phyloP scores from a whole-genome alignment of 2,888 invertebrate genomes.

The Exocentrus adspersus region DNA sequence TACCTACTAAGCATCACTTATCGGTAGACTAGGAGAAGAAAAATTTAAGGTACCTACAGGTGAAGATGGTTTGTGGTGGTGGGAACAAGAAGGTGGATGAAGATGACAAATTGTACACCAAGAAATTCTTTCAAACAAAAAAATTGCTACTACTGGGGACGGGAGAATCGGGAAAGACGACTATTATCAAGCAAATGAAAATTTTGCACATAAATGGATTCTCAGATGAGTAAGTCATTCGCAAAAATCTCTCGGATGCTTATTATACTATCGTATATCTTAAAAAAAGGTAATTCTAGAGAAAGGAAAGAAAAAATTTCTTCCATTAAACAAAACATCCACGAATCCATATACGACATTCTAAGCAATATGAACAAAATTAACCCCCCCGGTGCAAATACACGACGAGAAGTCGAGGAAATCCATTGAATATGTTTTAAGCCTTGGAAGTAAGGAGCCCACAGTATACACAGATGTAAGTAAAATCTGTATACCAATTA shows the following conservation, averaged over 20 bases:
- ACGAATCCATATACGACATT: slow-evolving; percentile 79
- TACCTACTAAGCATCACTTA: not conserved
- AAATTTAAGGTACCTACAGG: no score
- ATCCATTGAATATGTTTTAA: slow-evolving; percentile 66
- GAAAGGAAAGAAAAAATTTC: slow-evolving; percentile 74
- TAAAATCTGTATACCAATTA: no score
- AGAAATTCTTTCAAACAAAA: slow-evolving; percentile 59
- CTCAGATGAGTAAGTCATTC: slow-evolving; percentile 70
- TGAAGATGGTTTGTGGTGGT: slow-evolving; percentile 38
- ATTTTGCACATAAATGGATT: slow-evolving; percentile 85
- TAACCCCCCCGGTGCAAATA: slow-evolving; percentile 64
- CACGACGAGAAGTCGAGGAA: slow-evolving; percentile 64
- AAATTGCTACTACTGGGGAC: slow-evolving; percentile 75
- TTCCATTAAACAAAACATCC: slow-evolving; percentile 77
- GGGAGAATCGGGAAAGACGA: slow-evolving; percentile 87
- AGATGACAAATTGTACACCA: slow-evolving; percentile 46
- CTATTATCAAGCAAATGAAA: slow-evolving; percentile 88
- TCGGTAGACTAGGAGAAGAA: no score
- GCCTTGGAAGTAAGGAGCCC: slow-evolving; percentile 66
- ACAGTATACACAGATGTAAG: slow-evolving; percentile 68
- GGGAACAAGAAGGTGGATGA: slow-evolving; percentile 32
- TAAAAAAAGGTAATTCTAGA: slow-evolving; percentile 62
- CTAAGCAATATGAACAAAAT: slow-evolving; percentile 68
- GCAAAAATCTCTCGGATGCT: no score
- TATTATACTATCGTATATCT: no score